Evolutionary conservation across 2,797 vertebrate genomes (phyloP).

Genomic region (Arnoldichthys spilopterus): DNA sequence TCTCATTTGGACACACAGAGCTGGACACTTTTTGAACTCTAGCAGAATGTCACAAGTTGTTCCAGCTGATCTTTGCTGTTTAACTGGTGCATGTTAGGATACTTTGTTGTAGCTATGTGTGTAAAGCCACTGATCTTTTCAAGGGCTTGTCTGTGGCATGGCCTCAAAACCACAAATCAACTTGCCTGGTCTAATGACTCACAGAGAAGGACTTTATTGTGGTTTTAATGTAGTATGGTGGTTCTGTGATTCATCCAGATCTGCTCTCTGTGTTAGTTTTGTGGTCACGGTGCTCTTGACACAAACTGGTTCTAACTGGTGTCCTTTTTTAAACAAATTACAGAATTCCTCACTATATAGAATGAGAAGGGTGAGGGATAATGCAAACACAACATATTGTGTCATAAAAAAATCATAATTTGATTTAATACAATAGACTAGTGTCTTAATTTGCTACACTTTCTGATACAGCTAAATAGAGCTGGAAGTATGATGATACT

Average conservation of each 20-base stretch:
- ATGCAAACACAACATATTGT: not conserved
- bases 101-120: no score
- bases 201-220: not conserved
- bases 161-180: not conserved
- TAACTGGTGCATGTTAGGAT: not conserved
- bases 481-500: no score
- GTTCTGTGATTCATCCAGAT: not conserved
- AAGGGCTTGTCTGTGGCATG: not conserved
- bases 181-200: not conserved
- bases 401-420: not conserved
- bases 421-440: no score
- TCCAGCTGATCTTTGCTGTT: not conserved
- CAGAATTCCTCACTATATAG: not conserved
- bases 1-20: not conserved
- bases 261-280: not conserved
- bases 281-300: not conserved
- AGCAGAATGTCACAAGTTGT: not conserved
- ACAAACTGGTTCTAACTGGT: not conserved
- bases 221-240: not conserved
- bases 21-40: not conserved
- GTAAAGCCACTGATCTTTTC: not conserved
- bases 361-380: not conserved
- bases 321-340: not conserved
- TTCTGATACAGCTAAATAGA: no score
- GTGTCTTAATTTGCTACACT: no score